Base-by-base conservation (phyloP, 2,888 invertebrate species). In the Epiperipatus broadwayi region DNA sequence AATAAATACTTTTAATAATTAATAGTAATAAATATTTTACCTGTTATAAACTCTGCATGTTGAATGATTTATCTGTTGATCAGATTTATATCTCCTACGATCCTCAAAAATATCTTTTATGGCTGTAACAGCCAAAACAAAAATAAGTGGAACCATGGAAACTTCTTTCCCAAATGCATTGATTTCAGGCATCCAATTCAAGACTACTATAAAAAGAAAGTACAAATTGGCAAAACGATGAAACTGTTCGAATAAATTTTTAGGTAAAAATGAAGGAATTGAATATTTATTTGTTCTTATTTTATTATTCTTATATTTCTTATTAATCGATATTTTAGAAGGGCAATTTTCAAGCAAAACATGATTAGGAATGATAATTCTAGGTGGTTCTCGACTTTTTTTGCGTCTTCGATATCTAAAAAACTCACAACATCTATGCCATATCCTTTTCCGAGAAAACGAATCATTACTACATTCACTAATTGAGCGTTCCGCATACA, bases 211-310 rank as follows among this genome's bases (percentile, higher is more conserved):
- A 57, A 89, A 83, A 55, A 93, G 78, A 64, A 95, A 95, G 67
- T 93, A 95, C 53, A 95, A 68, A 68, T 95, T 95, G 46, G 93
- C 93, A 55, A 89, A 83, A 44, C 93, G 73, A 63, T 91, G 91
- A 61, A 95, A 91, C 65, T 95, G 93, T 65, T 93, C 91, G 60
- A 91, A 72, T 44, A 95, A 67, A 64, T 93, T 93, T 62, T 89
- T 80, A 41, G 93, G 91, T 55, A 95, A 64, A 64, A 95, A 95
- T 50, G 84, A 87, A 48, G 89, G 65, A 42, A 84, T 55, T 18
- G 87, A 87, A 61, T 95, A 95, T 64, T 93, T 91, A 38, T 87
- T 87, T 59, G 89, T 89, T 59, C 83, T 72, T 55, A 89, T 77
- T 63, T 77, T 57, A 59, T 89, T 89, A 55, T 75, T 70, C 49